Base-by-base conservation (phyloP, 2,888 invertebrate genomes). In the Drosophila trichaetosa region DNA sequence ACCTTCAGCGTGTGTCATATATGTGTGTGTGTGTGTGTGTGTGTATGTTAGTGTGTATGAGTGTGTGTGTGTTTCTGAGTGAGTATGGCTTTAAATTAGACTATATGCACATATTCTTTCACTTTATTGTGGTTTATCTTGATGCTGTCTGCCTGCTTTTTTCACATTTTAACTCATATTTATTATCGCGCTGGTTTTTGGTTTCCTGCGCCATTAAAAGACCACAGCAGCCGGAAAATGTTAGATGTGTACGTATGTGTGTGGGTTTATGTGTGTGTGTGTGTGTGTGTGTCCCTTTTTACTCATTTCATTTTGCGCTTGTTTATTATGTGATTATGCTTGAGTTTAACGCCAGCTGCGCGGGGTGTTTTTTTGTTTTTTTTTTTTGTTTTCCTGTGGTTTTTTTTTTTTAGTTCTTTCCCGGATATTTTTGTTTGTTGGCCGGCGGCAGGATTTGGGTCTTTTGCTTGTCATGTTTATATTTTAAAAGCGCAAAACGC, bases 291-390 rank as follows among this genome's bases (percentile, higher is more conserved):
- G 53, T 56, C 34, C 61, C 18, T 51, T 73, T 76, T 54, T 40
- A 69, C 63, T 68, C 64, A 49, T 69, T 60, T 42, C 66, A 36
- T 60, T 64, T 29, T 53, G 33, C 53, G 68, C 70, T 81, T 87
- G 78, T 87, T 87, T 87, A 87, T 87, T 87, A 87, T 87, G 87
- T 90, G 87, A 87, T 87, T 87, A 87, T 85, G 89, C 89, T 72
- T 66, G 72, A 90, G 72, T 84, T 77, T 77, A 87, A 82, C 75
- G 71, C 71, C 72, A 65, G 62, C 62, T 71, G 82, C 70, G 59
- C 53, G 52, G 60, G 58, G 69, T 59, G 61, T 51, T 59, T 68
- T 59, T 34, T 29, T 63, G 27, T 0, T 31, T 8, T 8, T 31
- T 57, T 27, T 67, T 64, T 49, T 56, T 24, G 31, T 49, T 36